A percentile compares a stretch with the other conserved stretches of the same genome.
These are phyloP conservation scores for Heterochromis multidens DNA, from an alignment of 2,113 vertebrate species.

Conservation along the genomic window DNA sequence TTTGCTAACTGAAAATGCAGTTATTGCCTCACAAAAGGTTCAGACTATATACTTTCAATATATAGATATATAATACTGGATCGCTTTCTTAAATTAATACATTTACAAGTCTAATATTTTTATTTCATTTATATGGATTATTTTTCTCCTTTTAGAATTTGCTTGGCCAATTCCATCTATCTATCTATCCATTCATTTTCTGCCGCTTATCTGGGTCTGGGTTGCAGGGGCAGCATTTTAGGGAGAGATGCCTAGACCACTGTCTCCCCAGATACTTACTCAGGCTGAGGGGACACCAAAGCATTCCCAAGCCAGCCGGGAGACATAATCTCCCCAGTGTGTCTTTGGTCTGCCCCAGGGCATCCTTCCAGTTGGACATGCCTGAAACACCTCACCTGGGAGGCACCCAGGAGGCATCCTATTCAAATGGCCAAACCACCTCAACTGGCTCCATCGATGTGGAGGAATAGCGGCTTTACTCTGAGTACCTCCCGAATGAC, in stretches of 20 bases:
- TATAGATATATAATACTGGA: no score
- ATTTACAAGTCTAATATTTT: no score
- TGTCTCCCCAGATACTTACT: not conserved
- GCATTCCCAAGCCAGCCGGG: not conserved
- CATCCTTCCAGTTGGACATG: not conserved
- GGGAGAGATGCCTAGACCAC: not conserved
- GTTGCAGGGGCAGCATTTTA: not conserved
- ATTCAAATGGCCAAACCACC: not conserved
- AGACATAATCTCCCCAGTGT: not conserved
- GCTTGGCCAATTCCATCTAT: not conserved
- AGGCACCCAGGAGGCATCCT: not conserved
- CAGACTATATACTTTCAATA: not conserved
- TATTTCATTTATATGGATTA: not conserved
- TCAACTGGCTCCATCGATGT: not conserved
- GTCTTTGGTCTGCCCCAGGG: not conserved
- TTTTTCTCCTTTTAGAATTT: not conserved
- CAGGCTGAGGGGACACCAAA: not conserved
- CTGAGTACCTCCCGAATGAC: no score
- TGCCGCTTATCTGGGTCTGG: not conserved
- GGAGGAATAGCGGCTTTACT: no score
- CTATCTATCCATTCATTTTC: not conserved
- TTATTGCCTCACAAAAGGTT: not conserved
- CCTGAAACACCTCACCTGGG: not conserved
- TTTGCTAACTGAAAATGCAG: not conserved
- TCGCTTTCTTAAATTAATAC: no score